Conservation (phyloP, 1,140 invertebrate species). For the Acromyrmex charruanus region DNA sequence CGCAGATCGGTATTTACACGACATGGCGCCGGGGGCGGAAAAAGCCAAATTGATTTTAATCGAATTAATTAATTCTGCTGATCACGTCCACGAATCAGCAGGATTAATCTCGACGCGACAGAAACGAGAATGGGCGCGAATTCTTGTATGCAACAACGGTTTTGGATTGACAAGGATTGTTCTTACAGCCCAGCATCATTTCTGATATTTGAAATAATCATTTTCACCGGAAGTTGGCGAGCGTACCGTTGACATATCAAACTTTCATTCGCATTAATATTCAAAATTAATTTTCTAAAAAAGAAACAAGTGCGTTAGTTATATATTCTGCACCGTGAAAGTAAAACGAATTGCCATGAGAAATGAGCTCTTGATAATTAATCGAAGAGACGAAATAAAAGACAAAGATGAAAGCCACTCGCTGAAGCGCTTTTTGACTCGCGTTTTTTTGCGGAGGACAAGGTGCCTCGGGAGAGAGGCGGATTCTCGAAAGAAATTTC, state of each 20-base stretch:
- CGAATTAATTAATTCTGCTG: constrained; percentile 47
- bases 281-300: no score
- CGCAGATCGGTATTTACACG: background rate
- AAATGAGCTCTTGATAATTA: constrained; percentile 35
- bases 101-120: constrained; percentile 31
- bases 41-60: constrained; percentile 38
- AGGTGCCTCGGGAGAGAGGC: background rate
- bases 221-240: background rate
- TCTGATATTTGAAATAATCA: background rate
- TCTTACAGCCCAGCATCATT: background rate
- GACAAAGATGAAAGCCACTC: constrained; percentile 46
- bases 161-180: constrained; percentile 23
- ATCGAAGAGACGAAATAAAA: constrained; percentile 40
- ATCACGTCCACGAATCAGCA: background rate
- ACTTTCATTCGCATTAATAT: background rate
- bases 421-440: constrained; percentile 46
- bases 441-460: constrained; percentile 24
- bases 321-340: background rate
- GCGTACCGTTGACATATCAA: background rate
- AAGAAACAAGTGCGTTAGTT: background rate
- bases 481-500: constrained; percentile 40
- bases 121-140: background rate
- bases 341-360: background rate
- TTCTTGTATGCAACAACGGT: background rate
- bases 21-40: background rate